Evolutionary conservation across 2,888 invertebrate genomes (phyloP).

Genomic region (Drosophila neoperkinsi): DNA sequence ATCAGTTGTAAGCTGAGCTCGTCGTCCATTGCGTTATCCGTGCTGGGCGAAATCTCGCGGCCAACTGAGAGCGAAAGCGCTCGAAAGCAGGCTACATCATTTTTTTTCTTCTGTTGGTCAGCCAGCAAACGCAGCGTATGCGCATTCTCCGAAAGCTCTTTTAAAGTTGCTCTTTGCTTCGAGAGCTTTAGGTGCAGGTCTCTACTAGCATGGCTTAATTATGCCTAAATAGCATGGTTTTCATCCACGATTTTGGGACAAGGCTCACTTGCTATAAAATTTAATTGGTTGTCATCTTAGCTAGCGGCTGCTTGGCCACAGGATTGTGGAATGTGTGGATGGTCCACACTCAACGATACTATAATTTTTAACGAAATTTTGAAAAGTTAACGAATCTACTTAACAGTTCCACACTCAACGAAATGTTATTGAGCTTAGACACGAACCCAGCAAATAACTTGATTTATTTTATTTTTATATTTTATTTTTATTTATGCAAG

Average conservation of each 20-base stretch:
- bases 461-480: not conserved
- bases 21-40: constrained; percentile 48
- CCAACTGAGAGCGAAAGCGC: constrained; percentile 55
- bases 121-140: constrained; percentile 22
- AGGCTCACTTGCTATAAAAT: constrained; percentile 31
- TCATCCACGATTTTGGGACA: constrained; percentile 39
- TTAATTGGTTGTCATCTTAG: not conserved
- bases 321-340: not conserved
- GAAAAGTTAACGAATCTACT: constrained; percentile 12
- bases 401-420: constrained; percentile 27
- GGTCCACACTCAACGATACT: constrained; percentile 14
- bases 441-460: not conserved
- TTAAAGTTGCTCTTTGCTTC: not conserved
- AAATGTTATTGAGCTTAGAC: constrained; percentile 12
- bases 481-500: not conserved
- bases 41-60: constrained; percentile 60
- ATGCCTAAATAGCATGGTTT: constrained; percentile 28
- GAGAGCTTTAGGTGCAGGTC: not conserved
- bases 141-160: constrained; percentile 16
- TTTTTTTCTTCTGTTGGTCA: not conserved
- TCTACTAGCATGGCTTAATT: constrained; percentile 15
- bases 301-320: not conserved
- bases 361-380: not conserved
- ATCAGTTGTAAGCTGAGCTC: constrained; percentile 11
- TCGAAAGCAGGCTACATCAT: constrained; percentile 44